These are phyloP conservation scores for Pseudopodoces humilis DNA, from an alignment of 2,113 vertebrate species.

Conservation along the genomic window DNA sequence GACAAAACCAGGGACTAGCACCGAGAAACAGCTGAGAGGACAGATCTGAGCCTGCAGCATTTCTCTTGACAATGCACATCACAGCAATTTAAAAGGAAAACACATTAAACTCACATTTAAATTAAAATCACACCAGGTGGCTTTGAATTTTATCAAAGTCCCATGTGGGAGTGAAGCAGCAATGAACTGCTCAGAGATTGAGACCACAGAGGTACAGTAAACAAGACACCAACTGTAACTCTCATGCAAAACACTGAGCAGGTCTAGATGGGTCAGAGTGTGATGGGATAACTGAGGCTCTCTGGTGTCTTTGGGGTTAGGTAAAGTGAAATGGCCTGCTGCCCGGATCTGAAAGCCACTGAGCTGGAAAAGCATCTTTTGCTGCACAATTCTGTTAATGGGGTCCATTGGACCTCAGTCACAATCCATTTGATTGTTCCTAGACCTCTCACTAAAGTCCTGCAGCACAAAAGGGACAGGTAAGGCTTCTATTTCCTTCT, in stretches of 20 bases:
- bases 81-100: conserved; percentile 12
- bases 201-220: background rate
- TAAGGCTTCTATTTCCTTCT: background rate
- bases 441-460: background rate
- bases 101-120: conserved; percentile 44
- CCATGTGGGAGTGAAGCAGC: background rate
- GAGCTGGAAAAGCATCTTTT: background rate
- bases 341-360: background rate
- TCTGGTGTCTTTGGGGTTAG: background rate
- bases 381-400: background rate
- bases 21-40: conserved; percentile 3
- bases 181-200: background rate
- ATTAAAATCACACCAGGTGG: conserved; percentile 48
- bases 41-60: background rate
- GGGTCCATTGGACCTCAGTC: background rate
- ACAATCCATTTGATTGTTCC: background rate
- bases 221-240: background rate
- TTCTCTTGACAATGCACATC: conserved; percentile 14
- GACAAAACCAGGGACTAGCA: background rate
- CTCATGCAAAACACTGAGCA: background rate
- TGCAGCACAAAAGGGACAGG: background rate
- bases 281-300: background rate
- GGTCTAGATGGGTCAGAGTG: background rate
- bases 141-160: conserved; percentile 33
- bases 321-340: background rate